Conservation (phyloP, 2,888 invertebrate genomes). For the Zhuqinia jingwanae region DNA sequence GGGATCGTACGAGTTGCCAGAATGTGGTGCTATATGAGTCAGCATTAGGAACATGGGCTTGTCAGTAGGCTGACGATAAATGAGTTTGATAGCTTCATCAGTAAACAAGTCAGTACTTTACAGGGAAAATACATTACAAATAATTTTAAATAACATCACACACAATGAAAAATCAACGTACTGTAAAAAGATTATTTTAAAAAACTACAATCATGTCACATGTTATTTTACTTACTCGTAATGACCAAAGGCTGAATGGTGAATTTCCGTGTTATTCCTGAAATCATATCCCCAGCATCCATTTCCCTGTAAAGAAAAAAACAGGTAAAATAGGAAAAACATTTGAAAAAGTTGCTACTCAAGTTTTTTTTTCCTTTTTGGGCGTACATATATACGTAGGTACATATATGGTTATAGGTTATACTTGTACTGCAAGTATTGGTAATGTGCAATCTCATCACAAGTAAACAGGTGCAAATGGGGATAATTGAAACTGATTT, state of each 20-base stretch:
- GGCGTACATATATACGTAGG: no score
- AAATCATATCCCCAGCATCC: slow-evolving; percentile 84
- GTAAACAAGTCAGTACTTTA: slow-evolving; percentile 85
- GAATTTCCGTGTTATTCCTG: slow-evolving; percentile 84
- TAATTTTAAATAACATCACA: not conserved
- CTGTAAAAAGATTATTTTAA: not conserved
- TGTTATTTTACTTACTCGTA: slow-evolving; percentile 82
- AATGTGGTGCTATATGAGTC: slow-evolving; percentile 90
- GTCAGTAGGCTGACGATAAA: slow-evolving; percentile 83
- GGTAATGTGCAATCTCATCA: no score
- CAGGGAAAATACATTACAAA: not conserved
- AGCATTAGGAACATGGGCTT: slow-evolving; percentile 84
- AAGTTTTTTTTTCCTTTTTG: no score
- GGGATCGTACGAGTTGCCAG: slow-evolving; percentile 86
- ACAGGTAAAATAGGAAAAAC: not conserved
- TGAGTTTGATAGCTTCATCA: slow-evolving; percentile 85
- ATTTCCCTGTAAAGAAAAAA: slow-evolving; percentile 61
- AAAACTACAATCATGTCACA: not conserved
- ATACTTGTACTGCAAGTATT: not conserved
- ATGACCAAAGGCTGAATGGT: slow-evolving; percentile 83
- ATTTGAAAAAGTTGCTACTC: not conserved
- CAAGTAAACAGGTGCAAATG: no score
- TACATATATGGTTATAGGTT: no score
- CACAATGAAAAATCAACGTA: no score
- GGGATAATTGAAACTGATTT: no score